Base-by-base conservation (phyloP, 2,797 vertebrate species). In the Coluber constrictor region DNA sequence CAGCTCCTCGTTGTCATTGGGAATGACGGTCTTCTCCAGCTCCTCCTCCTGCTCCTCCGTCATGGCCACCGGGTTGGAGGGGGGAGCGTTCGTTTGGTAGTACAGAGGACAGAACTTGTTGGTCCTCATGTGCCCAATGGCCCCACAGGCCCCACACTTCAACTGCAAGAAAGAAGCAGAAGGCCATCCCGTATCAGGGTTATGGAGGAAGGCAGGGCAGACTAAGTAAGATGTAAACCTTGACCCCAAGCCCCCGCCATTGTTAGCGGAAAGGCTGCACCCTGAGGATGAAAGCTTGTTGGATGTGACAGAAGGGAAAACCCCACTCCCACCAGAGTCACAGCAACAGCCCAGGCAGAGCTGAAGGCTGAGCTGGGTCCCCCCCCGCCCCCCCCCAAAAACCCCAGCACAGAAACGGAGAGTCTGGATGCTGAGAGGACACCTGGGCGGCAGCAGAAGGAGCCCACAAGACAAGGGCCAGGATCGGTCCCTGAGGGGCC, bases 41-140 rank as follows among this genome's bases (percentile, higher is more conserved):
- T 99, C 99, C 93, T 99, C 99, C 95, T 99, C 99, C 96, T 99
- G 99, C 95, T 99, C 99, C 95, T 99, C 99, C 32, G 99, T 99
- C 99, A 99, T 99, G 93, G 99, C 99, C n/a, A 99, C 99, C 0
- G 99, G 99, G 96, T 99, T 99, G 37, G 99, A 99, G 86, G 99
- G 99, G 0, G 99, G 99, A 0, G 99, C 99, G 87, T 99, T 99
- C 93, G 99, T 99, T 97, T 99, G 99, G 97, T 99, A 99, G 98
- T 99, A 99, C 29, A 99, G 98, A 0, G 99, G 99, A 95, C 99
- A 99, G 97, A 99, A 99, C 95, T 99, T 99, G 97, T 99, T 99
- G 96, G 99, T 99, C 95, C 99, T 98, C 99, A 99, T 99, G 97
- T 99, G 99, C 60, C 99, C 99, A 12, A 99, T 99, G 94, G 99